A percentile compares a stretch with the other conserved stretches of the same genome.
phyloP scores from a whole-genome alignment of 2,888 invertebrate genomes.

The Pheosia gnoma region DNA sequence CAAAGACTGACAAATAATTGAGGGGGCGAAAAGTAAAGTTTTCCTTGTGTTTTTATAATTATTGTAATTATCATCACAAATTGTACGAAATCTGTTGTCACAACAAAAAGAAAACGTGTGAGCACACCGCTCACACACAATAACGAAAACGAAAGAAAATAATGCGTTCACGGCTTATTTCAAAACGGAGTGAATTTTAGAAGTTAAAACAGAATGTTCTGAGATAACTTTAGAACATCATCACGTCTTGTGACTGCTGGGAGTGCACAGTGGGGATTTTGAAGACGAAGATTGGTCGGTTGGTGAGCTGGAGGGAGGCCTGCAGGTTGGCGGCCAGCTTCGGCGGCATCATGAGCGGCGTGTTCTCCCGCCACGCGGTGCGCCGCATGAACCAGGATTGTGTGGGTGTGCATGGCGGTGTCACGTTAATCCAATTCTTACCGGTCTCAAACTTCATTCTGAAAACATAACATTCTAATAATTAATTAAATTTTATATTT shows the following conservation, averaged over 20 bases:
- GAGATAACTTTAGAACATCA: conserved; percentile 34
- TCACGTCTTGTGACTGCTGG: conserved; percentile 42
- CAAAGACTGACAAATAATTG: not conserved
- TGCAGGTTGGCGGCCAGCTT: conserved; percentile 59
- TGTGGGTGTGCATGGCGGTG: conserved; percentile 58
- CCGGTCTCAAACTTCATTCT: conserved; percentile 50
- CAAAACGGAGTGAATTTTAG: not conserved
- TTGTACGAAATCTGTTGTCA: conserved; percentile 15
- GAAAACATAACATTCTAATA: conserved; percentile 11
- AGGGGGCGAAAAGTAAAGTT: not conserved
- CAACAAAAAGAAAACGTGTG: conserved; percentile 22
- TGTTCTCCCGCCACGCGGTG: conserved; percentile 68
- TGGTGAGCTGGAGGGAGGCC: conserved; percentile 57
- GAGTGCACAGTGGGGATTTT: conserved; percentile 50
- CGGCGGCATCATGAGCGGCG: conserved; percentile 54
- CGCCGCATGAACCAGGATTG: conserved; percentile 73
- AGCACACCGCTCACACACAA: conserved; percentile 20
- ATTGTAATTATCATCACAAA: conserved; percentile 29
- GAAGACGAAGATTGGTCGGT: conserved; percentile 55
- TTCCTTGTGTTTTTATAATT: conserved; percentile 10
- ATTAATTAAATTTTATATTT: not conserved
- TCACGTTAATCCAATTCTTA: conserved; percentile 58
- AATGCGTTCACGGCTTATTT: conserved; percentile 10
- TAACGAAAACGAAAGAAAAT: conserved; percentile 18
- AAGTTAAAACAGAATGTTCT: conserved; percentile 15